These are phyloP conservation scores for Hypomecis punctinalis DNA, from an alignment of 2,888 invertebrate genomes.

Conservation along the genomic window DNA sequence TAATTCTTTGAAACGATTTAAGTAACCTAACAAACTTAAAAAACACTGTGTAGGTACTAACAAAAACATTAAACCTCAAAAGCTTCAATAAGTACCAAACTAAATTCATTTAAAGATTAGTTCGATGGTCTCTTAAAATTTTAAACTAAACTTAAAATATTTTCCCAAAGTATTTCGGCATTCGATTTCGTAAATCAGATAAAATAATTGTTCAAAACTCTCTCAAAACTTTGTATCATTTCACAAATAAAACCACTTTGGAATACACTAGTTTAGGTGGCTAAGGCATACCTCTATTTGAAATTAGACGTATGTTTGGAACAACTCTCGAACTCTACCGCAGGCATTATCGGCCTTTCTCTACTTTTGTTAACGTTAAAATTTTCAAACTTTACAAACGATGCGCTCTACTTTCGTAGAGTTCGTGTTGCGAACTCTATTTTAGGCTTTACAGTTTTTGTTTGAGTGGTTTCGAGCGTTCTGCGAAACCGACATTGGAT, in stretches of 20 bases:
- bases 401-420: slow-evolving; percentile 45
- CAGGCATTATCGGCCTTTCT: slow-evolving; percentile 29
- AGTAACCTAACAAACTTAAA: too few species aligned
- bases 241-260: slow-evolving; percentile 22
- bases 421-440: slow-evolving; percentile 45
- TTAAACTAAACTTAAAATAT: too few species aligned
- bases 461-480: slow-evolving; percentile 42
- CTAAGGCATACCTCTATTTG: slow-evolving; percentile 20
- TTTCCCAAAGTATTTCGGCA: too few species aligned
- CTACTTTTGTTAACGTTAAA: slow-evolving; percentile 41
- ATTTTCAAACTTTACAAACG: slow-evolving; percentile 44
- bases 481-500: slow-evolving; percentile 32
- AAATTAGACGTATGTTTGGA: slow-evolving; percentile 25
- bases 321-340: slow-evolving; percentile 26
- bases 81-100: too few species aligned
- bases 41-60: too few species aligned
- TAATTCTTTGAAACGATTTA: too few species aligned
- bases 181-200: too few species aligned
- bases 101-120: too few species aligned
- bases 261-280: not conserved
- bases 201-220: slow-evolving; percentile 3
- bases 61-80: too few species aligned
- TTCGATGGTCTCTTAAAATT: too few species aligned
- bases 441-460: slow-evolving; percentile 50
- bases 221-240: slow-evolving; percentile 9